These are phyloP conservation scores for Epicampocera succincta DNA, from an alignment of 2,888 invertebrate species.

Conservation along the genomic window DNA sequence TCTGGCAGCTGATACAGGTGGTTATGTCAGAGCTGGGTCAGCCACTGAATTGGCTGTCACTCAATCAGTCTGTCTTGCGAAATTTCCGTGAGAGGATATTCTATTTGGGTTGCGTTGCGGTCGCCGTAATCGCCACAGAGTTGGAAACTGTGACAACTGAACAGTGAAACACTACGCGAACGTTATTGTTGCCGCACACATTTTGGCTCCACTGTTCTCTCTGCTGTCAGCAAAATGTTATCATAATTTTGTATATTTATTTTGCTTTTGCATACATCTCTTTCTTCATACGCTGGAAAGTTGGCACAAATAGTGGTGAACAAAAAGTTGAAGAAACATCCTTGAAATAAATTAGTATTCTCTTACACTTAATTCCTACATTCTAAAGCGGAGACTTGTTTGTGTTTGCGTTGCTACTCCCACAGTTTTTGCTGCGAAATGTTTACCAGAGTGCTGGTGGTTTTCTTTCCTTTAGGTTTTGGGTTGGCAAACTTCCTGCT, in stretches of 20 bases:
- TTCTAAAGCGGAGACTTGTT: constrained; percentile 19
- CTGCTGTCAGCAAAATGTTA: background rate
- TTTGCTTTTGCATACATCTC: background rate
- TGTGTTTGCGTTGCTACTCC: background rate
- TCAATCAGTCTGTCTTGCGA: too few relatives aligned
- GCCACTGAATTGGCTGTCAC: too few relatives aligned
- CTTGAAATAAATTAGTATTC: constrained; percentile 68
- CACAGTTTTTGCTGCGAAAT: background rate
- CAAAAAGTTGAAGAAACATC: constrained; percentile 42
- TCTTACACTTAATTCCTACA: constrained; percentile 42
- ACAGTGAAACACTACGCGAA: too few relatives aligned
- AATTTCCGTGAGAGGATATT: too few relatives aligned
- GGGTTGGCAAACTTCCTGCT: constrained; percentile 15
- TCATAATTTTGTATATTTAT: constrained; percentile 26
- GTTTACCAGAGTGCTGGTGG: too few relatives aligned
- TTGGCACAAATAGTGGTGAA: constrained; percentile 36
- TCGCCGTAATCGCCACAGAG: too few relatives aligned
- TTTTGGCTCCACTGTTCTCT: too few relatives aligned
- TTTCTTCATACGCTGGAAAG: constrained; percentile 18
- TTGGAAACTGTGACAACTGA: too few relatives aligned
- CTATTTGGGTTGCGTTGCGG: too few relatives aligned
- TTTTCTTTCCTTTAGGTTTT: background rate
- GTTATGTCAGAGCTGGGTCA: too few relatives aligned
- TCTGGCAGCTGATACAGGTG: too few relatives aligned
- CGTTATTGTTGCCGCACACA: too few relatives aligned